Evolutionary conservation across 2,888 invertebrate species (phyloP), one percentile per base, ranked within the genome.

Genomic region (Rhabditoides inermis): DNA sequence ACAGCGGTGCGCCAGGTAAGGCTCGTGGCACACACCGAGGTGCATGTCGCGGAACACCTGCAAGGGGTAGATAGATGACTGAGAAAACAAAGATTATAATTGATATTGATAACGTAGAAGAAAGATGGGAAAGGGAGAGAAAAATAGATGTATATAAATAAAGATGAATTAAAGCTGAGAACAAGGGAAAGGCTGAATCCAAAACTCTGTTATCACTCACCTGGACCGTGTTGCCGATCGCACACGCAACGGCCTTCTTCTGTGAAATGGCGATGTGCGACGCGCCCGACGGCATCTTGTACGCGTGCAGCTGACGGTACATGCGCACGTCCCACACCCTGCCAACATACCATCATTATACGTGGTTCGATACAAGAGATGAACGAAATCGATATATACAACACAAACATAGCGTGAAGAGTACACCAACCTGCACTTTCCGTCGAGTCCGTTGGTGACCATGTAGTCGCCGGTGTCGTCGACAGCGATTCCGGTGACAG

Each of bases 271-370:
- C 83, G 36, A 75, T 64, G 7, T 65, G 37, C 25, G 58, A 28
- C 20, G 62, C 84, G 0, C 87, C 83, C n/a, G 70, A 64, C 44
- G 84, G 81, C 37, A 90, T 75, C 49, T 82, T 81, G 72, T 88
- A 88, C 51, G 83, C 80, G 56, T 87, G 85, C 45, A 92, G 55
- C 0, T 88, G 87, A 56, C 84, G 83, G 52, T 90, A 82, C 74
- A 85, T 85, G 51, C 98, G 81, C 7, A 94, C 80, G 77, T 99
- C 98, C 92, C 94, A 99, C 55, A 98, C 84, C 78, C 90, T 71
- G 36, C 2, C 53, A 49, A 6, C 2, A 37, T 18, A 7, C n/a
- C 15, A 18, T 4, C n/a, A 41, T 41, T 23, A 25, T 44, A 25
- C 23, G 25, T 26, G 23, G 2, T 27, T 26, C 18, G n/a, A n/a